Evolutionary conservation across 2,113 vertebrate genomes (phyloP), one percentile per base, ranked within the genome.

Genomic region (Chamaetylas fuelleborni): DNA sequence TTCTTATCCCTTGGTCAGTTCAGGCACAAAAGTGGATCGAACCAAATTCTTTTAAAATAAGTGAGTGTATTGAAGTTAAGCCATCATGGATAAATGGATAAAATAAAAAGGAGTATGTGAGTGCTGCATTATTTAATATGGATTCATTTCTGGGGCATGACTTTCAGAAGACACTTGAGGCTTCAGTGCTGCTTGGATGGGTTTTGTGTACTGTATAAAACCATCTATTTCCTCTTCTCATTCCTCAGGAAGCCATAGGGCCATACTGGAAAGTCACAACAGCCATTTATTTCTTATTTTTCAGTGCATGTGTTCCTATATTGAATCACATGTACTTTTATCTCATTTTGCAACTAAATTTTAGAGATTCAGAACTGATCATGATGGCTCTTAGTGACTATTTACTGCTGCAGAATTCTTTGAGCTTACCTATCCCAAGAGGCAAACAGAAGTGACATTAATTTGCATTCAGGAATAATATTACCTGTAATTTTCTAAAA

Each of bases 391-490:
- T 91, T 62, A 81, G 51, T 56, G 87, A 65, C 28, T 97, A 36
- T 16, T 93, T 54, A 76, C 53, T 92, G 69, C 69, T 91, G 74
- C 14, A 96, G 81, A 93, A 89, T 81, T 95, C 83, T 92, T 58
- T 88, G 64, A 73, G 29, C 56, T 93, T 92, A 94, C 57, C 34
- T 92, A 16, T 95, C 73, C 48, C 58, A 90, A 70, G 24, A 92
- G 51, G 42, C 4, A 88, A 94, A 88, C 76, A 62, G 76, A 92
- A 92, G 62, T 96, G n/a, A 89, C 57, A 72, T 62, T 93, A 85
- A 95, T 96, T 97, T 94, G 71, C 69, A 92, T 96, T 96, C 38
- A 96, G 92, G 89, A 96, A 93, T 91, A 95, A 89, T 82, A 96
- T 93, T 96, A 93, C 78, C 53, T 96, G 34, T 81, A 95, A 92